Base-by-base conservation (phyloP, 2,888 invertebrate species). In the Antitype chi region DNA sequence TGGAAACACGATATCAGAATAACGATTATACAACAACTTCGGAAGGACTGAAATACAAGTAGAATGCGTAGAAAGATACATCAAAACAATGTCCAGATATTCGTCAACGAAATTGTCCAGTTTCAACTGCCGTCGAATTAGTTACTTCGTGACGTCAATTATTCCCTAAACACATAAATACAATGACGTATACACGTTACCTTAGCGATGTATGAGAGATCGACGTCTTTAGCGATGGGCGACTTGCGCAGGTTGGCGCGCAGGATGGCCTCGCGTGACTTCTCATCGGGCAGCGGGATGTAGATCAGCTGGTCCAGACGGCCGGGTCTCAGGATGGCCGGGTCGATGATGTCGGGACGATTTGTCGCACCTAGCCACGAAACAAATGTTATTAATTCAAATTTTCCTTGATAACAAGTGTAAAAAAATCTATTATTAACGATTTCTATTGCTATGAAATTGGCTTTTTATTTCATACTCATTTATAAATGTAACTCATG, bases 291-390 rank as follows among this genome's bases (percentile, higher is more conserved):
- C 94, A 99, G 97, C 91, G 99, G 99, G 97, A 99, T 99, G 97
- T 99, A 99, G 95, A 99, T 99, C 87, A 99, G 97, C 96, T 99
- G 99, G 97, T 99, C 99, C 79, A 99, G 97, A 92, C 99, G 98
- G 38, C 99, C 99, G 43, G 99, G 99, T 94, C 99, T 98, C 87
- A 99, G 97, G 94, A 99, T 99, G 77, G 99, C 99, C 77, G 99
- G 99, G 97, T 99, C 99, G 94, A 99, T 99, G 92, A 99, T 99
- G 94, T 99, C 99, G 87, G 97, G 94, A 87, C 96, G 94, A 83
- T 97, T 97, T 55, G 97, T 97, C 7, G 97, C 97, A 76, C 97
- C 97, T 96, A 82, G 2, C 0, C 1, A 1, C 15, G 17, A 7
- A n/a, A 20, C 0, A 25, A 25, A 3, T 0, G 7, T 23, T 47